Conservation (phyloP, 2,888 invertebrate genomes). For the Athrips mouffetella region DNA sequence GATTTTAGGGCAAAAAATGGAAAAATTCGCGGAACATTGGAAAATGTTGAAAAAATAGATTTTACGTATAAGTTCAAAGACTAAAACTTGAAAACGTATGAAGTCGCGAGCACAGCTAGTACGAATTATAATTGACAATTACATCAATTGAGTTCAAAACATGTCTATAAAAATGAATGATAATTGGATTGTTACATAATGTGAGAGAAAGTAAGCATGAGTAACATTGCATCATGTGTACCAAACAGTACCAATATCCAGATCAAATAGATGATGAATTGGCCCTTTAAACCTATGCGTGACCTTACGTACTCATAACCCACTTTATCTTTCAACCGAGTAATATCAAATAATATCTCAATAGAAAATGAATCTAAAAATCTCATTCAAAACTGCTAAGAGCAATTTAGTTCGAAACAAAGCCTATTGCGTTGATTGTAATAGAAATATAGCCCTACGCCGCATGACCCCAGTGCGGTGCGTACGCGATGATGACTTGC, state of each 20-base stretch:
- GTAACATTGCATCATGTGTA: neutral
- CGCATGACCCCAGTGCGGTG: slow-evolving; percentile 8
- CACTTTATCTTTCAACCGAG: neutral
- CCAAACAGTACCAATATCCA: neutral
- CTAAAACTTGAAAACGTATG: too few relatives aligned
- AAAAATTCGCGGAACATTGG: too few relatives aligned
- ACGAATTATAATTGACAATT: neutral
- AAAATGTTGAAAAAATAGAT: too few relatives aligned
- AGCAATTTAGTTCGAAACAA: slow-evolving; percentile 4
- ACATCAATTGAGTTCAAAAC: neutral
- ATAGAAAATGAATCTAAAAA: neutral
- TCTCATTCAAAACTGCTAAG: neutral
- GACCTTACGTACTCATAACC: neutral
- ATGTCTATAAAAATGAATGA: neutral
- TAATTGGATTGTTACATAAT: slow-evolving; percentile 5
- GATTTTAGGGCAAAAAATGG: too few relatives aligned
- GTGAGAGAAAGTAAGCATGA: neutral
- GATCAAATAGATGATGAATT: neutral
- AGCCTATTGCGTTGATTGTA: slow-evolving; percentile 5
- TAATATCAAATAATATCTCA: too few relatives aligned
- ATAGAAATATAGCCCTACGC: slow-evolving; percentile 12
- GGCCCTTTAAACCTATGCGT: neutral
- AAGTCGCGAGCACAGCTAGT: too few relatives aligned
- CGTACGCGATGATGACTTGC: slow-evolving; percentile 19
- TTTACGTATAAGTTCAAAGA: too few relatives aligned